Evolutionary conservation across 1,140 invertebrate genomes (phyloP).

Genomic region (Pygmarrhopalites habei): DNA sequence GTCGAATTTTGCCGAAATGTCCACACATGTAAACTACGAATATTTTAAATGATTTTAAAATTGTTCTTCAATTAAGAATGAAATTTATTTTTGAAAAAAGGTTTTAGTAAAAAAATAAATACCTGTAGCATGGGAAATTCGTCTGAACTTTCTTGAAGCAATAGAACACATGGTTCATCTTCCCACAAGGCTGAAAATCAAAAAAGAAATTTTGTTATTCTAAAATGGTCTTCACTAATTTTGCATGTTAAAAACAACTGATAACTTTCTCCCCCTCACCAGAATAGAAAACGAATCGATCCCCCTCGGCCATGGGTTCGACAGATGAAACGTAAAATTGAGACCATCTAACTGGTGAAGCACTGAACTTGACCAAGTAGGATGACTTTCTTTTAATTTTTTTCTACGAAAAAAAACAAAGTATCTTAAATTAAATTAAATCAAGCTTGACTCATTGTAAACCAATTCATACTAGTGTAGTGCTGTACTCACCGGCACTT

Average conservation of each 20-base stretch:
- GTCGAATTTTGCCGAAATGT: slow-evolving; percentile 26
- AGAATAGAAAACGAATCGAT: slow-evolving; percentile 32
- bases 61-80: too few species aligned
- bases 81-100: too few species aligned
- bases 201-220: too few species aligned
- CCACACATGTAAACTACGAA: slow-evolving; percentile 34
- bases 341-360: slow-evolving; percentile 25
- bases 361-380: slow-evolving; percentile 11
- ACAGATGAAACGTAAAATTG: slow-evolving; percentile 28
- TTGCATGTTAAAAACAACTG: too few species aligned
- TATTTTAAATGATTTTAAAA: too few species aligned
- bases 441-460: too few species aligned
- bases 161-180: slow-evolving; percentile 27
- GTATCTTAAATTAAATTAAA: too few species aligned
- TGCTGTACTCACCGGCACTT: slow-evolving; percentile 35
- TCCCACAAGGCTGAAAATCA: slow-evolving; percentile 34
- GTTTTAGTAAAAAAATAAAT: too few species aligned
- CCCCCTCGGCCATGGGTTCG: slow-evolving; percentile 22
- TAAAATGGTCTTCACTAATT: too few species aligned
- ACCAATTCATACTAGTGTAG: too few species aligned
- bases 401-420: slow-evolving; percentile 14
- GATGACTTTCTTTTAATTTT: slow-evolving; percentile 22
- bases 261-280: too few species aligned
- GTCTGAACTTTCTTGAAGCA: slow-evolving; percentile 29
- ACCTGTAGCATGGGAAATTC: slow-evolving; percentile 6